Conservation (phyloP, 2,888 invertebrate genomes). For the Leptogaster cylindrica region DNA sequence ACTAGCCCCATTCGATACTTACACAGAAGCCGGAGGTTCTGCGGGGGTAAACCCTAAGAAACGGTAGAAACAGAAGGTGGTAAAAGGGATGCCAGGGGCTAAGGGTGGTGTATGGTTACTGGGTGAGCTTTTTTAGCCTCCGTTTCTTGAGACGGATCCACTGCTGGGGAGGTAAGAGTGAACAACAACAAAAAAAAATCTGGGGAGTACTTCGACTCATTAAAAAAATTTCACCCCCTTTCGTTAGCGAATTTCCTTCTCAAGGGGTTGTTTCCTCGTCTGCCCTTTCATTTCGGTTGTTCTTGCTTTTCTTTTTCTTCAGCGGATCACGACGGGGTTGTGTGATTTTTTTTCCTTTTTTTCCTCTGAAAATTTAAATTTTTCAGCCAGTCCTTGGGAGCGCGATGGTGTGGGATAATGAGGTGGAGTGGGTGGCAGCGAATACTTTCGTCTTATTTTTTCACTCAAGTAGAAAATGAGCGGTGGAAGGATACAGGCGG, state of each 20-base stretch:
- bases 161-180: too few relatives aligned
- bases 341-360: conserved; percentile 26
- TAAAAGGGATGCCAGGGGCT: too few relatives aligned
- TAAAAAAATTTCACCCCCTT: conserved; percentile 38
- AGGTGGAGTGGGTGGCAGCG: conserved; percentile 24
- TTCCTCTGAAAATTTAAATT: conserved; percentile 39
- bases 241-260: conserved; percentile 37
- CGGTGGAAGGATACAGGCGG: conserved; percentile 13
- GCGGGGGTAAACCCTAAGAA: too few relatives aligned
- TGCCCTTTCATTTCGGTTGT: conserved; percentile 27
- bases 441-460: conserved; percentile 21
- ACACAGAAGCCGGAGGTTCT: conserved; percentile 17
- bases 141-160: too few relatives aligned
- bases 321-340: conserved; percentile 24
- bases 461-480: conserved; percentile 39
- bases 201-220: conserved; percentile 37
- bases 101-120: too few relatives aligned
- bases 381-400: conserved; percentile 36
- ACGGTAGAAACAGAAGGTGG: too few relatives aligned
- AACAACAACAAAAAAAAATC: too few relatives aligned
- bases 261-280: conserved; percentile 38
- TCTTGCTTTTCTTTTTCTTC: conserved; percentile 8
- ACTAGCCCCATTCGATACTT: conserved; percentile 20
- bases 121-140: too few relatives aligned
- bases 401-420: conserved; percentile 18